Conservation (phyloP, 2,888 invertebrate species). For the Philonicus albiceps region DNA sequence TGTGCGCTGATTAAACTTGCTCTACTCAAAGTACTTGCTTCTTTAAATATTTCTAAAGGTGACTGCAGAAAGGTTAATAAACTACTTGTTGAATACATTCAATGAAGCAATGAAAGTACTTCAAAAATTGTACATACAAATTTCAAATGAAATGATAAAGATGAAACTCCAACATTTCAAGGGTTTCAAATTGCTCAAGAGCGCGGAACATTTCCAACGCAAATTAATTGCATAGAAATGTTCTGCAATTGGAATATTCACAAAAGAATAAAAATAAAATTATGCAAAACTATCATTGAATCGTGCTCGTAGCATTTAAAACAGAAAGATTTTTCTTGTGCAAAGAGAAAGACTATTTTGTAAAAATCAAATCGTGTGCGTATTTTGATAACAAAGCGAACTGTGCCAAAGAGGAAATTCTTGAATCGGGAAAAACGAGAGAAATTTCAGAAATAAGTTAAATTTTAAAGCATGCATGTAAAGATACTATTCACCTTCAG, state of each 20-base stretch:
- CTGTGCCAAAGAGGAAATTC: not conserved
- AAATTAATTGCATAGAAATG: not conserved
- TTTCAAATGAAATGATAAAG: not conserved
- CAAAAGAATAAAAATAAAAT: not conserved
- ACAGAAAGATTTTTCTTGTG: not conserved
- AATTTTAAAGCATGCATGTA: slow-evolving; percentile 20
- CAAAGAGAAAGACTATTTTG: not conserved
- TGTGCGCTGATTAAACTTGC: not conserved
- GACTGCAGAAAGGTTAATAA: not conserved
- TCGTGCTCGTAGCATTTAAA: not conserved
- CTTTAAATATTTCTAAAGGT: not conserved
- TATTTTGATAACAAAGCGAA: not conserved
- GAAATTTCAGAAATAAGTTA: not conserved
- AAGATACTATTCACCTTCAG: slow-evolving; percentile 62
- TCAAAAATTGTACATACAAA: not conserved
- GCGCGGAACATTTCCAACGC: not conserved
- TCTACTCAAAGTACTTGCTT: not conserved
- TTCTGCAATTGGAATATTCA: not conserved
- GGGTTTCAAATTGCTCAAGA: not conserved
- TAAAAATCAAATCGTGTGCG: not conserved
- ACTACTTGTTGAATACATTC: not conserved
- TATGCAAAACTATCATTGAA: not conserved
- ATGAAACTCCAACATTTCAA: not conserved
- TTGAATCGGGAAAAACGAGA: not conserved
- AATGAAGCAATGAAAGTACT: not conserved